Evolutionary conservation across 2,797 vertebrate species (phyloP).

Genomic region (Sarcophilus harrisii): DNA sequence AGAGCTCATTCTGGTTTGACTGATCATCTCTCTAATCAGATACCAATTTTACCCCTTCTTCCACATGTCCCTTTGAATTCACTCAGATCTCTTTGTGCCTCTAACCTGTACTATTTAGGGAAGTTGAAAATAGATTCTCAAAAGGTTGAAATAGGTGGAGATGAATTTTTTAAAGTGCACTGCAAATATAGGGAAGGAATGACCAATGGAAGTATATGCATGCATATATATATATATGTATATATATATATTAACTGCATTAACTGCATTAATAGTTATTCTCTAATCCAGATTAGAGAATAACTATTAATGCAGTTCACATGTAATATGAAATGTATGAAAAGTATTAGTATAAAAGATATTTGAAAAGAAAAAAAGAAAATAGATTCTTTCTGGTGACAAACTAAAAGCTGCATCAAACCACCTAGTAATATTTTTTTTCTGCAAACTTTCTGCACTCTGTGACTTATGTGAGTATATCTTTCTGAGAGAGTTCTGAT

Average conservation of each 20-base stretch:
- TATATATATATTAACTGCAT: too few relatives aligned
- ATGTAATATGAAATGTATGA: too few relatives aligned
- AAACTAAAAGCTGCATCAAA: neutral
- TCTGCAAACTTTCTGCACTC: neutral
- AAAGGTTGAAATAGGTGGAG: too few relatives aligned
- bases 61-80: neutral
- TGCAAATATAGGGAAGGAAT: too few relatives aligned
- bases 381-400: neutral
- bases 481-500: constrained; percentile 3
- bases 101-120: neutral
- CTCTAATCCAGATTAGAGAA: too few relatives aligned
- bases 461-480: neutral
- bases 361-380: too few relatives aligned
- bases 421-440: neutral
- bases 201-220: too few relatives aligned
- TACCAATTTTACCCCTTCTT: neutral
- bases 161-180: too few relatives aligned
- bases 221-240: too few relatives aligned
- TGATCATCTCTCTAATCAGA: neutral
- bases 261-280: too few relatives aligned
- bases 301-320: too few relatives aligned
- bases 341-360: too few relatives aligned
- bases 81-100: neutral
- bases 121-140: neutral
- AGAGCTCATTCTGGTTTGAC: neutral